These are phyloP conservation scores for Aphelinus atriplicis DNA, from an alignment of 1,140 invertebrate genomes.

Conservation along the genomic window DNA sequence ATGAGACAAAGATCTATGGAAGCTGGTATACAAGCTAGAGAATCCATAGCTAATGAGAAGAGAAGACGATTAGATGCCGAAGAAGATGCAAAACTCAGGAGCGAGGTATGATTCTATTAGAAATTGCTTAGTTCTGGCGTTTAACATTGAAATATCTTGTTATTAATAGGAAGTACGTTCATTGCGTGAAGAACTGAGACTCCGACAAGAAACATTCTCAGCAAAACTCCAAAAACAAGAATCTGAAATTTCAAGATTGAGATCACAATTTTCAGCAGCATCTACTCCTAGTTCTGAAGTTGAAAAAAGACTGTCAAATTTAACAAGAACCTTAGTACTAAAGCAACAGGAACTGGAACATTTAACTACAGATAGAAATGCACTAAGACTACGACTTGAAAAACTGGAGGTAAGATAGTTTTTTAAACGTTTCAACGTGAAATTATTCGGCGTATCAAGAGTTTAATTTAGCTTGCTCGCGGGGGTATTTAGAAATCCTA, in stretches of 20 bases:
- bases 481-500: too few species aligned
- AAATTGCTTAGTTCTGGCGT: background rate
- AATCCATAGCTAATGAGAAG: constrained; percentile 68
- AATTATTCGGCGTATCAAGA: too few species aligned
- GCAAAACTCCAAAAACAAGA: constrained; percentile 70
- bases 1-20: constrained; percentile 57
- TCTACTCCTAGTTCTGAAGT: constrained; percentile 70
- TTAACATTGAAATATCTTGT: too few species aligned
- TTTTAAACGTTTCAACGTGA: too few species aligned
- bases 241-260: constrained; percentile 71
- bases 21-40: constrained; percentile 65
- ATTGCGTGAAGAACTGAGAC: constrained; percentile 70
- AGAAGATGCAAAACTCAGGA: constrained; percentile 69
- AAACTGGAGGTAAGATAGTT: constrained; percentile 73
- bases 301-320: constrained; percentile 74
- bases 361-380: constrained; percentile 82
- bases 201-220: constrained; percentile 66
- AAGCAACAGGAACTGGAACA: constrained; percentile 83
- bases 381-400: constrained; percentile 80
- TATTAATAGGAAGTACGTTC: constrained; percentile 69
- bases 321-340: constrained; percentile 83
- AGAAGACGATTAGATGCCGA: constrained; percentile 68
- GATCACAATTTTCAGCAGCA: constrained; percentile 68
- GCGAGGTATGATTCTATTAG: constrained; percentile 56
- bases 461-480: too few species aligned